phyloP scores from a whole-genome alignment of 64 coral and sea anemone genomes.

The Catalaphyllia jardinei region DNA sequence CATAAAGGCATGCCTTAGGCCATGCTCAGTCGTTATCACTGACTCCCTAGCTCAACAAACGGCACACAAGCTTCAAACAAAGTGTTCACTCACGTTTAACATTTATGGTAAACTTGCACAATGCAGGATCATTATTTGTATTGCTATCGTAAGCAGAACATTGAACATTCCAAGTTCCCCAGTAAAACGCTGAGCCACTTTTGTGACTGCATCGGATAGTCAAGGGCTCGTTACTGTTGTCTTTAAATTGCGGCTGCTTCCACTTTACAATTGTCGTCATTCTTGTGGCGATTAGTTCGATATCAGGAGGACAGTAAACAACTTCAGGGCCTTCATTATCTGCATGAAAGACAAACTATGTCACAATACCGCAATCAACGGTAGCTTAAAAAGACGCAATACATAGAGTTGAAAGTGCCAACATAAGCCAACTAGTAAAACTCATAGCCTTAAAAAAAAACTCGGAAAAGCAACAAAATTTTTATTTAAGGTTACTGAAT shows the following conservation, averaged over 20 bases:
- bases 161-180: slow-evolving; percentile 61
- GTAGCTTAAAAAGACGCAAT: too few species aligned
- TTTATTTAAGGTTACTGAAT: too few species aligned
- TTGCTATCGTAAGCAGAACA: slow-evolving; percentile 61
- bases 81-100: slow-evolving; percentile 45
- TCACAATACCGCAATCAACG: neutral
- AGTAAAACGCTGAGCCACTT: slow-evolving; percentile 28
- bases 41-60: too few species aligned
- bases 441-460: too few species aligned
- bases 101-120: slow-evolving; percentile 42
- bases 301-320: slow-evolving; percentile 41
- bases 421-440: too few species aligned
- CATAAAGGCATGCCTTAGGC: too few species aligned
- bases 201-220: slow-evolving; percentile 33
- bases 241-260: slow-evolving; percentile 33
- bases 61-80: neutral
- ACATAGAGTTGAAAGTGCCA: too few species aligned
- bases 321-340: slow-evolving; percentile 47
- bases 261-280: slow-evolving; percentile 21
- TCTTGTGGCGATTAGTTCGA: neutral
- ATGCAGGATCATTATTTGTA: slow-evolving; percentile 36
- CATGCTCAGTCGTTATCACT: too few species aligned
- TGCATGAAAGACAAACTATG: neutral
- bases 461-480: too few species aligned
- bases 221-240: slow-evolving; percentile 28